A percentile compares a stretch with the other conserved stretches of the same genome.
Evolutionary conservation across 2,113 vertebrate genomes (phyloP).

Genomic region (Cromileptes altivelis): DNA sequence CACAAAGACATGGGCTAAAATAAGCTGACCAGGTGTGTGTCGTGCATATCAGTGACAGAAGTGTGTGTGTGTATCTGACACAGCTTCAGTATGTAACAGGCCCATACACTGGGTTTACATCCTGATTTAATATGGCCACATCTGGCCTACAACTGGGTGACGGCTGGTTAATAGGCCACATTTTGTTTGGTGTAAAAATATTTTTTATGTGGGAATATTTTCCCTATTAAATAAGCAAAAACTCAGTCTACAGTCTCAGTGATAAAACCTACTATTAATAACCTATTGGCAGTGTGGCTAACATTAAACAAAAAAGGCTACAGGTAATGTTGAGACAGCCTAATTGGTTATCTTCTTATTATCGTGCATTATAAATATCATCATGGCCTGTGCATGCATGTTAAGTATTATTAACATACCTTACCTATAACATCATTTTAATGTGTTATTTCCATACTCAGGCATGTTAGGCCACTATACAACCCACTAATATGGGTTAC

Average conservation of each 20-base stretch:
- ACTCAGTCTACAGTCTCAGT: neutral
- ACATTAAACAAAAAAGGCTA: neutral
- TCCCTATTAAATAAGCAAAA: neutral
- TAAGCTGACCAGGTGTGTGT: neutral
- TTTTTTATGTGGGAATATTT: neutral
- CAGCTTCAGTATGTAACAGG: neutral
- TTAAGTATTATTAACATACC: neutral
- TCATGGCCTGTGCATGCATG: neutral
- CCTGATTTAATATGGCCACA: constrained; percentile 13
- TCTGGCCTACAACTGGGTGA: constrained; percentile 28
- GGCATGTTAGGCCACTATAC: neutral
- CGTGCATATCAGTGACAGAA: neutral
- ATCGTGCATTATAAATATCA: neutral
- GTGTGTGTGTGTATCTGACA: neutral
- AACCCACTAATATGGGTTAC: neutral
- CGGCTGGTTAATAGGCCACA: neutral
- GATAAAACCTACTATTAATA: neutral
- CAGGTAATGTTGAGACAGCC: neutral
- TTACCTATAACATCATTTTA: neutral
- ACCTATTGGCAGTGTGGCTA: neutral
- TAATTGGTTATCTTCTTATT: too few species aligned
- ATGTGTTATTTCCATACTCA: neutral
- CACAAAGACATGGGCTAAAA: neutral
- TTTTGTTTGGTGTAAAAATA: neutral
- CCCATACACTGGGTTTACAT: neutral